Evolutionary conservation across 2,113 vertebrate species (phyloP).

Genomic region (Cyanoliseus patagonus): DNA sequence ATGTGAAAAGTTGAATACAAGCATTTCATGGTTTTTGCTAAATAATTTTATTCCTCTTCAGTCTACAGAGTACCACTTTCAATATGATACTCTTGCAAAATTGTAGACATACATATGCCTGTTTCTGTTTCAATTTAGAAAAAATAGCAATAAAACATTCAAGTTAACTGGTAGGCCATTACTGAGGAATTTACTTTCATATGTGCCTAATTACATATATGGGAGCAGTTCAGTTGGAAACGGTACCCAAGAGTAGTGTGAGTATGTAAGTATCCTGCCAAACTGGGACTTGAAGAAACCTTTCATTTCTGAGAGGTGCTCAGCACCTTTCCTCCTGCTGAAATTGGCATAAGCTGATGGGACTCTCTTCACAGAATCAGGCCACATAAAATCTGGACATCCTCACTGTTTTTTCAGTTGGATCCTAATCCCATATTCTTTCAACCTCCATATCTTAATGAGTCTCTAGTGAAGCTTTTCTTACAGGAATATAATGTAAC

Average conservation of each 20-base stretch:
- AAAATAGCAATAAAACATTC: constrained; percentile 13
- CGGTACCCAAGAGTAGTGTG: background rate
- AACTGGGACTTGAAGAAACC: background rate
- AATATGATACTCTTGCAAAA: constrained; percentile 7
- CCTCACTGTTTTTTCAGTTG: background rate
- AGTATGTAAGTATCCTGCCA: background rate
- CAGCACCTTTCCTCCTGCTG: background rate
- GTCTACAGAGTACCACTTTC: constrained; percentile 27
- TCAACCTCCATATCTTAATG: background rate
- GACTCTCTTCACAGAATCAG: background rate
- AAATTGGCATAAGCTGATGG: background rate
- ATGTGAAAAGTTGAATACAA: constrained; percentile 50
- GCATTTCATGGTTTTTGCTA: constrained; percentile 41
- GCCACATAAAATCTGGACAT: background rate
- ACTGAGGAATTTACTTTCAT: background rate
- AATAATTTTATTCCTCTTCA: constrained; percentile 47
- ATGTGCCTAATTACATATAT: background rate
- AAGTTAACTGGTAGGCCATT: background rate
- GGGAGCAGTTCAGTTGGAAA: background rate
- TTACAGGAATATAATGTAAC: background rate
- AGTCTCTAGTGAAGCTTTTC: background rate
- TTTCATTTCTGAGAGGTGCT: background rate
- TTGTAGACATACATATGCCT: background rate
- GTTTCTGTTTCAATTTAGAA: constrained; percentile 1
- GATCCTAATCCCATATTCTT: background rate